Base-by-base conservation (phyloP, 2,888 invertebrate species). In the Caenorhabditis zanzibari region DNA sequence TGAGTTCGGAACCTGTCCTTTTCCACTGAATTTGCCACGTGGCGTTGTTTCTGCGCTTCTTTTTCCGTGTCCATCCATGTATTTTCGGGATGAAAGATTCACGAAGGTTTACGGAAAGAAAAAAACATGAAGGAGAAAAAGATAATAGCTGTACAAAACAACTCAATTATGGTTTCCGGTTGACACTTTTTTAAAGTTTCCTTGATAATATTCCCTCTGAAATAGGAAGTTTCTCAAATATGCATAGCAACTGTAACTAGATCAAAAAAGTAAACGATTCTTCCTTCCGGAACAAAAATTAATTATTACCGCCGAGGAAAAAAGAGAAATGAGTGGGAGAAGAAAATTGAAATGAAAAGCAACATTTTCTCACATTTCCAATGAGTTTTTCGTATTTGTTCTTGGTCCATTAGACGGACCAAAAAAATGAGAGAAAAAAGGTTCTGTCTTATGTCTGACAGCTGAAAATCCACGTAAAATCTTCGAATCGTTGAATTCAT, bases 341-440 rank as follows among this genome's bases (percentile, higher is more conserved):
- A 28, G 28, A 47, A 38, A 6, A 6, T 32, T 5, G 16, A 26
- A 26, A 38, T 19, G 44, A 64, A 64, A 66, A 66, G 73, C 63
- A 74, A 63, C 64, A 75, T 66, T 75, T 75, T 75, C 75, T 47
- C 75, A 75, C 74, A 74, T 74, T 63, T 41, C 14, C 12, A 44
- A 74, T 75, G 47, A 44, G 54, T 66, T 47, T 75, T 75, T 75
- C 38, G 19, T 52, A 52, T 66, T 66, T 66, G 35, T 49, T 66
- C 49, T 49, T 49, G 49, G 41, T 22, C 58, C 35, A 35, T 19
- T 9, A 35, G 16, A 22, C 19, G 59, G 44, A 7, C 16, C 16
- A 44, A 24, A 63, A 63, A n/a, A 22, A 10, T 7, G 28, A n/a
- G 52, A 12, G 24, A 52, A 24, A 24, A 2, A 24, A 32, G 32